A percentile compares a stretch with the other conserved stretches of the same genome.
Evolutionary conservation across 2,888 invertebrate genomes (phyloP).

Genomic region (Dicycla oo): DNA sequence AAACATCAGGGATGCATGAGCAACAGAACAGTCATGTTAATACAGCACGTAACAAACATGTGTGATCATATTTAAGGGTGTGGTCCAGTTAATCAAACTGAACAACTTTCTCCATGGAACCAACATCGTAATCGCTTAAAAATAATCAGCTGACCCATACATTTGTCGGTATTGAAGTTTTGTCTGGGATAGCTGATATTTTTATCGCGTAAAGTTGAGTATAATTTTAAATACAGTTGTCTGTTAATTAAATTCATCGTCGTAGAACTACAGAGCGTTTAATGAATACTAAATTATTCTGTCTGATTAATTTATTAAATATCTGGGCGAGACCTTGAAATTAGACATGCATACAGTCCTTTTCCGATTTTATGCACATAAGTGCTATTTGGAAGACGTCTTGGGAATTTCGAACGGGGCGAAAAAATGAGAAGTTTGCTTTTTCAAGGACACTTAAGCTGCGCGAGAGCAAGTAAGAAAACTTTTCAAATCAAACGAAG

Average conservation of each 20-base stretch:
- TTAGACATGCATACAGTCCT: conserved; percentile 39
- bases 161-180: not conserved
- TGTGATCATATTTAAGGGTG: not conserved
- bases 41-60: not conserved
- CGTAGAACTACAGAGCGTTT: conserved; percentile 2
- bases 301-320: conserved; percentile 25
- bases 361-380: conserved; percentile 16
- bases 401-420: conserved; percentile 39
- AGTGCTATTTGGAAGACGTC: conserved; percentile 24
- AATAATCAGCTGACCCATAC: not conserved
- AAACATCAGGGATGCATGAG: not conserved
- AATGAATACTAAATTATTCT: conserved; percentile 36
- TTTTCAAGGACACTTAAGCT: conserved; percentile 55
- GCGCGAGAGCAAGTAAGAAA: conserved; percentile 11
- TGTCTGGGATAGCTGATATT: not conserved
- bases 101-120: not conserved
- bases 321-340: conserved; percentile 46
- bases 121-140: not conserved
- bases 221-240: not conserved
- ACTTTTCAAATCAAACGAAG: conserved; percentile 31
- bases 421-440: conserved; percentile 37
- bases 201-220: not conserved
- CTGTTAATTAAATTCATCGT: conserved; percentile 10
- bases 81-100: not conserved
- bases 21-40: not conserved